Conservation (phyloP, 2,888 invertebrate genomes). For the Ephialtes manifestator region DNA sequence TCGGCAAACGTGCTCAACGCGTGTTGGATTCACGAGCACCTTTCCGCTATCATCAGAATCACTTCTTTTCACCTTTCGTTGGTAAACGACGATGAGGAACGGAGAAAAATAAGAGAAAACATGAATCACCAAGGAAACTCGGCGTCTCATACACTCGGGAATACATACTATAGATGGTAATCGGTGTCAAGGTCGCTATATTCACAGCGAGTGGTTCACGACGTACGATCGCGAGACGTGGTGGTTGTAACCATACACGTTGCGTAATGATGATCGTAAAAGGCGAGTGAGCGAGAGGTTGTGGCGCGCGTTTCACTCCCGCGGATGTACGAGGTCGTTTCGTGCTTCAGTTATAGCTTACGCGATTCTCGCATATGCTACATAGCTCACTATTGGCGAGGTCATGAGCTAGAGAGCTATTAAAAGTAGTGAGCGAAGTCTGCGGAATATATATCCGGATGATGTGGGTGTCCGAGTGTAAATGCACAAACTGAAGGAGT, state of each 20-base stretch:
- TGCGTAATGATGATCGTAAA: conserved; percentile 71
- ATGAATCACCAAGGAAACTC: conserved; percentile 72
- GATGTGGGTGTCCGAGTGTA: conserved; percentile 12
- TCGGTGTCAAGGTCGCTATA: conserved; percentile 84
- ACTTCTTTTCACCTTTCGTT: conserved; percentile 1
- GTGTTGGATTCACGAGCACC: conserved; percentile 44
- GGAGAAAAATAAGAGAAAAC: conserved; percentile 35
- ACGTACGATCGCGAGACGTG: conserved; percentile 59
- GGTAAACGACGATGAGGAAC: background rate
- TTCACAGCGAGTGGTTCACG: conserved; percentile 44
- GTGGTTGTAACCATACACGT: conserved; percentile 59
- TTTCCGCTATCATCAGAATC: conserved; percentile 32
- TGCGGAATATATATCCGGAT: background rate
- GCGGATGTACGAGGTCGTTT: conserved; percentile 62
- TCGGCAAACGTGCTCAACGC: conserved; percentile 30
- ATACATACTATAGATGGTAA: conserved; percentile 70
- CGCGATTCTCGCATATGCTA: conserved; percentile 32
- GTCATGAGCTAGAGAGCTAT: conserved; percentile 52
- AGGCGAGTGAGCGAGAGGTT: conserved; percentile 50
- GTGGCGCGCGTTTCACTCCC: conserved; percentile 33
- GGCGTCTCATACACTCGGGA: background rate
- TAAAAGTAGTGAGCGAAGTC: conserved; percentile 19
- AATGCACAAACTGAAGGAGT: conserved; percentile 19
- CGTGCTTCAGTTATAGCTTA: conserved; percentile 35
- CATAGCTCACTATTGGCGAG: conserved; percentile 55